Evolutionary conservation across 2,113 vertebrate genomes (phyloP).

Genomic region (Nesoenas mayeri): DNA sequence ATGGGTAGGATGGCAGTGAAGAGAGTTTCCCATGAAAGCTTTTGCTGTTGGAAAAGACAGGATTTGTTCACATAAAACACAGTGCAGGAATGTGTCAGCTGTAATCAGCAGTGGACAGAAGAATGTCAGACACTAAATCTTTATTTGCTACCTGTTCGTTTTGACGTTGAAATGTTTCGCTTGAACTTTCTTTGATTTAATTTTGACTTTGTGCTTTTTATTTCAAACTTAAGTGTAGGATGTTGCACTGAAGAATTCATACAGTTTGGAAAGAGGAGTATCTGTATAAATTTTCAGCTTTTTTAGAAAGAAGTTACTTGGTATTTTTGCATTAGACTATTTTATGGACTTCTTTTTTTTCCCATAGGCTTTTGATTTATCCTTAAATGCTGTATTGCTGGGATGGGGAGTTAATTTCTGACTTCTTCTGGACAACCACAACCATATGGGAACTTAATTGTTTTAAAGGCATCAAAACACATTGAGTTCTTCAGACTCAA

Average conservation of each 20-base stretch:
- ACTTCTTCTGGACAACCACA: neutral
- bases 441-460: neutral
- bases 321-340: neutral
- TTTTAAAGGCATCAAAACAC: neutral
- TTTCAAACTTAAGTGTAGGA: neutral
- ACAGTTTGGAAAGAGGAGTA: neutral
- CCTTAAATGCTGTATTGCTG: neutral
- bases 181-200: neutral
- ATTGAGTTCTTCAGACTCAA: neutral
- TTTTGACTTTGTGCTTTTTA: neutral
- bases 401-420: neutral
- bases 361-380: neutral
- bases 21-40: neutral
- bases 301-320: neutral
- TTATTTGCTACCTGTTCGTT: neutral
- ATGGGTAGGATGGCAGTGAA: neutral
- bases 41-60: neutral
- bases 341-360: neutral
- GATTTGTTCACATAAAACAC: neutral
- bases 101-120: neutral
- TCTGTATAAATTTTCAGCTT: neutral
- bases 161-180: neutral
- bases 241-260: neutral
- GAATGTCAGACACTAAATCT: neutral
- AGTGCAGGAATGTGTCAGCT: neutral